Base-by-base conservation (phyloP, 2,888 invertebrate genomes). In the Tyria jacobaeae region DNA sequence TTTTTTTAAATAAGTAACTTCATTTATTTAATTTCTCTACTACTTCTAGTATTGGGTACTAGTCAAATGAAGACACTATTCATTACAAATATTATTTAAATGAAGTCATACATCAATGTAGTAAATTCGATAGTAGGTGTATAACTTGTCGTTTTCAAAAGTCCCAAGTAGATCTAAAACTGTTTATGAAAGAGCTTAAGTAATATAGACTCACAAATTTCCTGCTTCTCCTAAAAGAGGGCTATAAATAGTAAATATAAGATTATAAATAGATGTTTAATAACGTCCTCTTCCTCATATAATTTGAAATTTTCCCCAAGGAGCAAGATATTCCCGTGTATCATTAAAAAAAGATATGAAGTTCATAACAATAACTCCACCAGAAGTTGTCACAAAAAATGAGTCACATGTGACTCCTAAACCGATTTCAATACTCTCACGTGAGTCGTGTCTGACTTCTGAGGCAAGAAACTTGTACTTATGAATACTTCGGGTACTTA, bases 281-380 rank as follows among this genome's bases (percentile, higher is more conserved):
- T 21, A 21, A 21, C 12, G 3, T 44, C 21, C 21, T 4, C 4
- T 21, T 12, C 10, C 21, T 17, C 44, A 17, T 17, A 44, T 21
- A 12, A 12, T 44, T 5, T 1, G 21, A 12, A 21, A 12, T 21
- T 44, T 44, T 44, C 0, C 10, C n/a, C n/a, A n/a, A n/a, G n/a
- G n/a, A n/a, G n/a, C n/a, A n/a, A n/a, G n/a, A n/a, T n/a, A n/a
- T n/a, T n/a, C n/a, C n/a, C n/a, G n/a, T n/a, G 44, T 44, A 44
- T 44, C 44, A 21, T 44, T 44, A 44, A 44, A 44, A 27, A 44
- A 44, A 21, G 21, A 21, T 44, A 44, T 44, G 17, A 44, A 44
- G 44, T 44, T 44, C 21, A 17, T 21, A 21, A 44, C 44, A 44
- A 21, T 21, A 17, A 44, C 3, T 1, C 1, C 21, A 21, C 17